Conservation (phyloP, 1,140 invertebrate genomes). For the Metaphire vulgaris region DNA sequence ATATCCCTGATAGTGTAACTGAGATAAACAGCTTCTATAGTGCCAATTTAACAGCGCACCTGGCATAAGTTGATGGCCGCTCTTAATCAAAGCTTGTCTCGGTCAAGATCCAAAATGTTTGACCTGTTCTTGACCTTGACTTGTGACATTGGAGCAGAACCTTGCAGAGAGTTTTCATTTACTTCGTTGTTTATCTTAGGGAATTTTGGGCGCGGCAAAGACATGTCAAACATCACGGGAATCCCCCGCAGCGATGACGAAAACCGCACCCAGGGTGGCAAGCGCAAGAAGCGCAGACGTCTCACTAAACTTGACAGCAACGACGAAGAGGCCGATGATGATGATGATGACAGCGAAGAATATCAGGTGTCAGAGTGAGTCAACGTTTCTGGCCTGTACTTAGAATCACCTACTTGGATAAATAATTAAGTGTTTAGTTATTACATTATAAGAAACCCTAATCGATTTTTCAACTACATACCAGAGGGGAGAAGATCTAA, state of each 20-base stretch:
- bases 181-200: constrained; percentile 13
- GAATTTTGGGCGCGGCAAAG: constrained; percentile 66
- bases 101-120: too few relatives aligned
- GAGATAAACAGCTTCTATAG: too few relatives aligned
- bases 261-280: not conserved
- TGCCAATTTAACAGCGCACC: too few relatives aligned
- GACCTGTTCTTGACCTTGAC: too few relatives aligned
- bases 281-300: constrained; percentile 51
- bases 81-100: too few relatives aligned
- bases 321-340: constrained; percentile 36
- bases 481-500: too few relatives aligned
- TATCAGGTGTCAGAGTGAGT: constrained; percentile 8
- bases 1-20: too few relatives aligned
- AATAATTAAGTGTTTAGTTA: not conserved
- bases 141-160: too few relatives aligned
- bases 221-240: constrained; percentile 79
- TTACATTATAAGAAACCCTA: not conserved
- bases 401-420: too few relatives aligned
- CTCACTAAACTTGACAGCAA: constrained; percentile 15
- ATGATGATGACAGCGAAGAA: constrained; percentile 32
- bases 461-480: not conserved
- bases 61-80: too few relatives aligned
- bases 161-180: too few relatives aligned
- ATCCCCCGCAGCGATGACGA: constrained; percentile 12
- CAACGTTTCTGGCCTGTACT: too few relatives aligned